Percentiles rank a stretch among this genome's conserved stretches.
These are phyloP conservation scores for Drosophila tanythrix DNA, from an alignment of 2,888 invertebrate genomes.

Conservation along the genomic window DNA sequence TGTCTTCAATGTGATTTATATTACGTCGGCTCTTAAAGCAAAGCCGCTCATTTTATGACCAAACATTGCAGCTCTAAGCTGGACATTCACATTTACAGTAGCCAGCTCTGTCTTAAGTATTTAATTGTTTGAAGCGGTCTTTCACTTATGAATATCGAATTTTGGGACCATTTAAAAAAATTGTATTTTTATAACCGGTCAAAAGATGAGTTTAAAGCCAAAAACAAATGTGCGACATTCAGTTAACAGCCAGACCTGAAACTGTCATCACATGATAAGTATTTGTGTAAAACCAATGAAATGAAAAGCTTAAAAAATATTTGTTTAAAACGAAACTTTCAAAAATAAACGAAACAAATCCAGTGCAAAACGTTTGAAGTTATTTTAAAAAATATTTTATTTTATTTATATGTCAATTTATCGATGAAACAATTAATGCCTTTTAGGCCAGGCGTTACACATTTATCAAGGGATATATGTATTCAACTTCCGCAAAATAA, in stretches of 20 bases:
- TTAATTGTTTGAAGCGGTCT: constrained; percentile 33
- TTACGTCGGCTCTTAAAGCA: constrained; percentile 50
- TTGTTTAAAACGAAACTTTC: background rate
- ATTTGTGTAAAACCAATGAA: background rate
- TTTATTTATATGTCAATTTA: background rate
- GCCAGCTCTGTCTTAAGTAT: constrained; percentile 33
- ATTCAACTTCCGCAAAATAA: background rate
- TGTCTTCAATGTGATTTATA: constrained; percentile 67
- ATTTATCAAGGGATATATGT: background rate
- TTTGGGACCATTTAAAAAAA: background rate
- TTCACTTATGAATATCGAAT: constrained; percentile 2
- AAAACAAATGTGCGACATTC: background rate
- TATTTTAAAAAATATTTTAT: background rate
- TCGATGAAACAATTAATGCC: background rate
- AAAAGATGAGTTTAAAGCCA: background rate
- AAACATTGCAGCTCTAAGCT: constrained; percentile 20
- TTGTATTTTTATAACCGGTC: background rate
- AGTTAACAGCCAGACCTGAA: background rate
- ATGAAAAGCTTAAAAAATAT: background rate
- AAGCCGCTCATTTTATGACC: constrained; percentile 67
- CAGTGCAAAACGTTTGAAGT: background rate
- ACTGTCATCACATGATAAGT: no score
- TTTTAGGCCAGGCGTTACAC: background rate
- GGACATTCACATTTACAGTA: constrained; percentile 49
- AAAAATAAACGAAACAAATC: background rate